Percentiles rank a stretch among this genome's conserved stretches.
phyloP scores from a whole-genome alignment of 1,140 invertebrate species.

The Dinoponera quadriceps region DNA sequence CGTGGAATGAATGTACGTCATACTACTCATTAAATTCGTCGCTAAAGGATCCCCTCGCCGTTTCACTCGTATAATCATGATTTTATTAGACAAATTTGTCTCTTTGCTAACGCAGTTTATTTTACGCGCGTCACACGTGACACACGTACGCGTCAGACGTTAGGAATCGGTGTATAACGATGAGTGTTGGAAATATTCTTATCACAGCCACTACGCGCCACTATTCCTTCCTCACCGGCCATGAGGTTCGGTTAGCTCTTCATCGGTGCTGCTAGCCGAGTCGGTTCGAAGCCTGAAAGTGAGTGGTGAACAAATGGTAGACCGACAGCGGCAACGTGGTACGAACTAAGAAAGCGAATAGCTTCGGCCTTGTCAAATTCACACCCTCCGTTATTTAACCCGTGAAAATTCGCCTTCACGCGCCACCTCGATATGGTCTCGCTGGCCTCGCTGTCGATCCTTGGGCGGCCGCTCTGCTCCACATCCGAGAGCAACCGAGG shows the following conservation, averaged over 20 bases:
- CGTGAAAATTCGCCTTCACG: neutral
- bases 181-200: neutral
- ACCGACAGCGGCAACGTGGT: conserved; percentile 68
- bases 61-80: neutral
- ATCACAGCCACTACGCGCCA: neutral
- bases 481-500: neutral
- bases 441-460: neutral
- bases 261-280: conserved; percentile 60
- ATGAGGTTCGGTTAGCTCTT: conserved; percentile 52
- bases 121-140: neutral
- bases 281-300: conserved; percentile 75
- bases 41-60: neutral
- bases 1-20: neutral
- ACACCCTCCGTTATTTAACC: neutral
- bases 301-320: conserved; percentile 80
- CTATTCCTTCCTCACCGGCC: too few species aligned
- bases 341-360: conserved; percentile 63
- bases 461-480: neutral
- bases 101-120: neutral
- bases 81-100: neutral
- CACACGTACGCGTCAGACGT: neutral
- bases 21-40: neutral
- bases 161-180: conserved; percentile 4
- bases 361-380: conserved; percentile 22
- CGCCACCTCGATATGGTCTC: neutral